Evolutionary conservation across 2,888 invertebrate genomes (phyloP).

Genomic region (Synergus laeviventris): DNA sequence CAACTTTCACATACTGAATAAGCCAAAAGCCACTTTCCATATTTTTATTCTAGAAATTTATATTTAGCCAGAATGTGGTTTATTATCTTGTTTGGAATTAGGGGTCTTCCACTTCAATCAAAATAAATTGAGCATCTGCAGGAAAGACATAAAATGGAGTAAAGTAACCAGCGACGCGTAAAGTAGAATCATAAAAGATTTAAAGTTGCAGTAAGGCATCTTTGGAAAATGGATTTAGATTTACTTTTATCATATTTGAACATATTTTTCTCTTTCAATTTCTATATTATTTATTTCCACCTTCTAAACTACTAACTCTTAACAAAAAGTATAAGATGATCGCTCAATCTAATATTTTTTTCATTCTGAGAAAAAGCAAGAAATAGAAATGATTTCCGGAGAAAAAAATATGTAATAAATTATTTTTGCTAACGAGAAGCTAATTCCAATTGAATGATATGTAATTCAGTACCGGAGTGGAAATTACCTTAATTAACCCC

Average conservation of each 20-base stretch:
- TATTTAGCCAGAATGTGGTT: neutral
- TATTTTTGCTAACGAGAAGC: too few species aligned
- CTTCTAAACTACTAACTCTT: neutral
- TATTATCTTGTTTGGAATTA: neutral
- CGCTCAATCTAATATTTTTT: neutral
- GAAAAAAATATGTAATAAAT: neutral
- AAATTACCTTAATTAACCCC: too few species aligned
- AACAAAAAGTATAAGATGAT: neutral
- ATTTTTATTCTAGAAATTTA: neutral
- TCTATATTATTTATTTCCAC: neutral
- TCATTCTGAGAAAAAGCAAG: neutral
- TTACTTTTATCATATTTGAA: neutral
- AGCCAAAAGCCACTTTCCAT: neutral
- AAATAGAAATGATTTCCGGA: neutral
- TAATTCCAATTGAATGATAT: too few species aligned
- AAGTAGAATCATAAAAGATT: slow-evolving; percentile 29
- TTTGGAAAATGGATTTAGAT: slow-evolving; percentile 1
- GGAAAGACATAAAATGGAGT: slow-evolving; percentile 28
- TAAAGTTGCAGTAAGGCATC: neutral
- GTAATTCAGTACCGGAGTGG: neutral
- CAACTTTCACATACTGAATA: neutral
- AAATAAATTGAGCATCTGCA: slow-evolving; percentile 14
- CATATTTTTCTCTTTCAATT: neutral
- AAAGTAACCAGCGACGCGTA: neutral
- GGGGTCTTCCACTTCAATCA: neutral